A percentile compares a stretch with the other conserved stretches of the same genome.
phyloP scores from a whole-genome alignment of 2,113 vertebrate genomes.

The Mus pahari region DNA sequence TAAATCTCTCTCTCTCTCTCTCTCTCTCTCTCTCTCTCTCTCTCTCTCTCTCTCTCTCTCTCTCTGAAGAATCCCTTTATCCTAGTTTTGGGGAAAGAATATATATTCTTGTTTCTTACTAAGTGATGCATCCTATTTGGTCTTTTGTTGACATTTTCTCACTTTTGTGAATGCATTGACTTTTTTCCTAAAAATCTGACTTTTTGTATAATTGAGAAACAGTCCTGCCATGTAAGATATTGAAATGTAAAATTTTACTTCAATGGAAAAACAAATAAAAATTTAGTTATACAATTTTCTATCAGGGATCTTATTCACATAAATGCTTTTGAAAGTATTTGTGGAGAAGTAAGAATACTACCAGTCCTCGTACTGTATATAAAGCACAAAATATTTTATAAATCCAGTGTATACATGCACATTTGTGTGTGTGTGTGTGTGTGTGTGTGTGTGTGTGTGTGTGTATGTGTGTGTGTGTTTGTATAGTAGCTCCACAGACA shows the following conservation, averaged over 20 bases:
- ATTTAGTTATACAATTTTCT: not conserved
- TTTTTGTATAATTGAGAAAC: not conserved
- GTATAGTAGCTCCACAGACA: not conserved
- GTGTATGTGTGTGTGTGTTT: not conserved
- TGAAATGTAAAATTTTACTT: not conserved
- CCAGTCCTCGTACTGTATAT: not conserved
- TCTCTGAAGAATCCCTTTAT: not conserved
- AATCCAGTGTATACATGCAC: not conserved
- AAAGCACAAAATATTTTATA: not conserved
- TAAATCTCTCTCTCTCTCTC: not conserved
- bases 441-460: not conserved
- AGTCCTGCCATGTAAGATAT: not conserved
- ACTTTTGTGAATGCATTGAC: not conserved
- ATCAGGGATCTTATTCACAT: not conserved
- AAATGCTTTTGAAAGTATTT: not conserved
- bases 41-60: too few relatives aligned
- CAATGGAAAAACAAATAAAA: not conserved
- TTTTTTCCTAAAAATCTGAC: not conserved
- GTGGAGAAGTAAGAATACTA: not conserved
- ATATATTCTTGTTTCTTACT: not conserved
- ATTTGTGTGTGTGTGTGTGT: too few relatives aligned
- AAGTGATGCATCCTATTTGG: not conserved
- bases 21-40: too few relatives aligned
- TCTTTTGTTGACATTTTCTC: not conserved
- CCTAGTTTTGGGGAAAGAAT: not conserved